Base-by-base conservation (phyloP, 2,113 vertebrate genomes). In the Ochotona curzoniae region DNA sequence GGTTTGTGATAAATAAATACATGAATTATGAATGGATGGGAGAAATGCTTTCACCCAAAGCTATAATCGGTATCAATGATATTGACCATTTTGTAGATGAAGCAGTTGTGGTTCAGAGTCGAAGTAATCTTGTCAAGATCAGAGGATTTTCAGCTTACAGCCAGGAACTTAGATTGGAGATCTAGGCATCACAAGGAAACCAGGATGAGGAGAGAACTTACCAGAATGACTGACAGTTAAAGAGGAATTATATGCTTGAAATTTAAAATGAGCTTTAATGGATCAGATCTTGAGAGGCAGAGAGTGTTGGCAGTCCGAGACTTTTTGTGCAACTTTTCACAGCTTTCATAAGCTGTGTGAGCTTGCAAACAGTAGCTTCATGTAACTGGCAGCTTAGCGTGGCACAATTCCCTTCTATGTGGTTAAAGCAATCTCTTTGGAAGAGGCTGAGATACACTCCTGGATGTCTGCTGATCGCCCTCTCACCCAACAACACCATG, bases 61-160 rank as follows among this genome's bases (percentile, higher is more conserved):
- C 30, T 75, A 35, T 82, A 93, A 78, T 60, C 6, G 38, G 38
- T 44, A 44, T 44, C 38, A 38, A 73, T 2, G 6, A 23, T 28
- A 44, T 14, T 30, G 6, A 12, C n/a, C 57, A 18, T 75, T 54
- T 85, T 94, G 57, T 1, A 38, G 69, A 71, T 26, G 35, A 80
- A 57, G 26, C 28, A 5, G 38, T 26, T 35, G 2, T 47, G 20
- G 20, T 85, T 60, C 83, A n/a, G 54, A 57, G 13, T 76, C 38
- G n/a, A 74, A 89, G 74, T 23, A 26, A 83, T 74, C 8, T 83
- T 26, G 57, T 90, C 30, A 49, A 93, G 57, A 51, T 85, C 23
- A 32, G n/a, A 89, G 5, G 79, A 61, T 70, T 75, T 30, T 51
- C 35, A 47, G 30, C 54, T 20, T 30, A 54, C 38, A 64, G 38